Evolutionary conservation across 2,888 invertebrate species (phyloP).

Genomic region (Rhogogaster chlorosoma): DNA sequence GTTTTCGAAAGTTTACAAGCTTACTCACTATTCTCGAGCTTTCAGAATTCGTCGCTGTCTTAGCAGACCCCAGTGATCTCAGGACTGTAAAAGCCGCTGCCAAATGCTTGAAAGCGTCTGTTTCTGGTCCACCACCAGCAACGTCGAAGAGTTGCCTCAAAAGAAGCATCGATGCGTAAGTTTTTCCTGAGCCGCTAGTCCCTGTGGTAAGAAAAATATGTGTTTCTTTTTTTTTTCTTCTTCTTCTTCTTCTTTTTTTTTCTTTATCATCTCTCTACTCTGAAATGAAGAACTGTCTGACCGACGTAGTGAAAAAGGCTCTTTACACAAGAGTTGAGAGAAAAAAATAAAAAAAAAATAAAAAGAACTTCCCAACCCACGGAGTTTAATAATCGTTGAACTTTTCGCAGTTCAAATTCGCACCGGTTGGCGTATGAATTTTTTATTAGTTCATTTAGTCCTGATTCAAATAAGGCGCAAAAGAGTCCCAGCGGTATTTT

Average conservation of each 20-base stretch:
- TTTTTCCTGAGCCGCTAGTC: conserved; percentile 96
- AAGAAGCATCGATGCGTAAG: conserved; percentile 94
- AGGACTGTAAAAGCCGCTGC: conserved; percentile 97
- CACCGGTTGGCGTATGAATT: not conserved
- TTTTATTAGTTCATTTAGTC: not conserved
- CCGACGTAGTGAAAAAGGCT: not conserved
- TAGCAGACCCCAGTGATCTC: conserved; percentile 93
- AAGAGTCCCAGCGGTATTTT: not conserved
- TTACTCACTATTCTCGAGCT: conserved; percentile 93
- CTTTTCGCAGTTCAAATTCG: not conserved
- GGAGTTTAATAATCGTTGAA: not conserved
- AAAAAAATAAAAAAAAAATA: not conserved
- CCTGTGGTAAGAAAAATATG: conserved; percentile 78
- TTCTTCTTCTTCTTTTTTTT: not conserved
- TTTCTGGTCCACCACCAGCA: conserved; percentile 96
- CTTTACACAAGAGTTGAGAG: not conserved
- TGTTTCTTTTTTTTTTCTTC: not conserved
- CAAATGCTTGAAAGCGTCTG: conserved; percentile 97
- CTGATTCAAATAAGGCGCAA: not conserved
- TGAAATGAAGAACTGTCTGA: not conserved
- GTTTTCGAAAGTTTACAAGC: conserved; percentile 62
- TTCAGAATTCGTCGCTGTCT: conserved; percentile 93
- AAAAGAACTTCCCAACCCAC: not conserved
- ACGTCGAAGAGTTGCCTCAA: conserved; percentile 95
- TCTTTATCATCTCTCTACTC: not conserved